Evolutionary conservation across 2,797 vertebrate species (phyloP), one percentile per base, ranked within the genome.

Genomic region (Hippoglossus hippoglossus): DNA sequence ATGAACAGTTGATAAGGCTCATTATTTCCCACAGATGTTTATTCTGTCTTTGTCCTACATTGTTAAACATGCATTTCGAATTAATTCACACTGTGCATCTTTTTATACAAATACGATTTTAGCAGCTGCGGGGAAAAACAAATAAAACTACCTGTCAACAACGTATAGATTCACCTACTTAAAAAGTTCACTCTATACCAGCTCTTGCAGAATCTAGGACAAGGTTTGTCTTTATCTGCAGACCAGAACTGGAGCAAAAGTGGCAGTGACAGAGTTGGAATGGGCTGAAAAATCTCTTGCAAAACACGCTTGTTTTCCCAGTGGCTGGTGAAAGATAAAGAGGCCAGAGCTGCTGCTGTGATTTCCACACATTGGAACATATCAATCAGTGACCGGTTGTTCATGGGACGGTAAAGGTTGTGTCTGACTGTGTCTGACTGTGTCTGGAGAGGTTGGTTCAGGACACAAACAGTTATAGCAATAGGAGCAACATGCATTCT

Each of bases 151-250:
- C 36, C 50, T 61, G 26, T 56, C 36, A 8, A 58, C 46, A 34
- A 75, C 77, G 53, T 69, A 61, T 63, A 68, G 68, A 79, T 77
- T 86, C 83, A 80, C 77, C 71, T 75, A 81, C 52, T 93, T 90
- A 82, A 36, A 75, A 88, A 85, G 83, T 90, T 84, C 61, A 52
- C 66, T 81, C 56, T 75, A 74, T 21, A 62, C 75, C 80, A 67
- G 76, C 82, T 84, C 71, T 83, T 61, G 46, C 77, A 77, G 73
- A 91, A 92, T 88, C 81, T 89, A 75, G 91, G 89, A 77, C 91
- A 88, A 77, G 76, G 87, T 89, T 90, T 85, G 77, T 84, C 89
- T 87, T 86, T 85, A 86, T 89, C 84, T 83, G 64, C 87, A 78
- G 73, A 79, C 79, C 73, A 69, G 51, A 93, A 89, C 49, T 90